Evolutionary conservation across 2,113 vertebrate species (phyloP), one percentile per base, ranked within the genome.

Genomic region (Ameiurus melas): DNA sequence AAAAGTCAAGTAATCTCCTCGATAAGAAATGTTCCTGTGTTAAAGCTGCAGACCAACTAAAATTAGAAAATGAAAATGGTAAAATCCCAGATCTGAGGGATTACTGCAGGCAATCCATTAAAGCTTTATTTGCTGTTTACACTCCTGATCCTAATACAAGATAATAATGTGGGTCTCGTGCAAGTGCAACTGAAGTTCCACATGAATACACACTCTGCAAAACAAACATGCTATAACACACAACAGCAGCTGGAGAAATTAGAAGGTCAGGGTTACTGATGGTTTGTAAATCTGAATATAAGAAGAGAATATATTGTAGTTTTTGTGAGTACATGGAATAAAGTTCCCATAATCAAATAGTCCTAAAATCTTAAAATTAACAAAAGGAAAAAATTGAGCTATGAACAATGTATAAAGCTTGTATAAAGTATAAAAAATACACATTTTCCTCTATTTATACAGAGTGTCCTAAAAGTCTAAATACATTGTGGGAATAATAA

Each of bases 11-110:
- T 51, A 80, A 79, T 64, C 57, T 58, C 71, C 27, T 36, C 16
- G 58, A 36, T 53, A 66, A 79, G 39, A 53, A 39, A 39, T 19
- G 3, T 4, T 53, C 43, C 43, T 53, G 12, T 86, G 36, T 60
- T 80, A 36, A 80, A 78, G 73, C 73, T 79, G 75, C n/a, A 51
- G n/a, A 39, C 51, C 85, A 64, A 13, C 51, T 57, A 86, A 57
- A 51, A 85, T 33, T 51, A 22, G 33, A 75, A 70, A 53, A 60
- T 77, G 13, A 22, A 83, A 89, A 43, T 60, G 33, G 84, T 25
- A 51, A 85, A 86, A 88, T 43, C 86, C 36, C 62, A 57, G 77
- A 87, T 85, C 88, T 87, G 57, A 14, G 9, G 64, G 88, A 84
- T 90, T 87, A 85, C 86, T 60, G 12, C 68, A 22, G 22, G 89